phyloP scores from a whole-genome alignment of 2,888 invertebrate species.

The Frankliniella intonsa region DNA sequence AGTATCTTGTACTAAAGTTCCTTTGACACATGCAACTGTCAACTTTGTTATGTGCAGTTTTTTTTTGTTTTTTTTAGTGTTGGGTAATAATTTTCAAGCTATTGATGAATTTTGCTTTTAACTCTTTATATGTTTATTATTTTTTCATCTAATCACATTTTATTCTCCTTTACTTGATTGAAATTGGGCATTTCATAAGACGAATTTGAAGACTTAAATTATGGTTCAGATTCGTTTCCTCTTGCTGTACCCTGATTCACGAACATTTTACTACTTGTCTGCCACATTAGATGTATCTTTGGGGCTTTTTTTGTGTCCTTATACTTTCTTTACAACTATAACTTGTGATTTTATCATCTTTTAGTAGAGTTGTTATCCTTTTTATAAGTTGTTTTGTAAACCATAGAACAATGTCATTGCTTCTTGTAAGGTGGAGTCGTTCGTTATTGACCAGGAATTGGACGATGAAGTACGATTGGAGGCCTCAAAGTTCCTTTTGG shows the following conservation, averaged over 20 bases:
- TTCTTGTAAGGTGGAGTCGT: slow-evolving; percentile 62
- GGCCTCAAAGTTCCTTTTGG: slow-evolving; percentile 61
- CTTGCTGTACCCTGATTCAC: neutral
- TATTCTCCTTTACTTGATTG: too few species aligned
- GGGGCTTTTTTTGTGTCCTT: neutral
- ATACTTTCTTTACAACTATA: neutral
- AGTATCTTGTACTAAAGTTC: too few species aligned
- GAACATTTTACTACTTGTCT: too few species aligned
- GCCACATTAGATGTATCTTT: neutral
- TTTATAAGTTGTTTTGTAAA: neutral
- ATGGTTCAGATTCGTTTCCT: neutral
- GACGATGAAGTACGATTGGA: slow-evolving; percentile 60
- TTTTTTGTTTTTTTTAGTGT: too few species aligned
- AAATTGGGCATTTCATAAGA: neutral
- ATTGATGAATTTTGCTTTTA: too few species aligned
- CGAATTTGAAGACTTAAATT: neutral
- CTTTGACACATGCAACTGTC: too few species aligned
- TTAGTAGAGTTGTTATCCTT: neutral
- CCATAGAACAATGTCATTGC: slow-evolving; percentile 33
- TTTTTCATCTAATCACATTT: too few species aligned
- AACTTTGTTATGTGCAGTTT: too few species aligned
- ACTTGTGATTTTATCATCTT: neutral
- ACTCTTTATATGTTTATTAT: too few species aligned
- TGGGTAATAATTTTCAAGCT: too few species aligned
- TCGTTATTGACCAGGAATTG: slow-evolving; percentile 61